These are phyloP conservation scores for Sinocyclocheilus grahami DNA, from an alignment of 2,113 vertebrate species.

Conservation along the genomic window DNA sequence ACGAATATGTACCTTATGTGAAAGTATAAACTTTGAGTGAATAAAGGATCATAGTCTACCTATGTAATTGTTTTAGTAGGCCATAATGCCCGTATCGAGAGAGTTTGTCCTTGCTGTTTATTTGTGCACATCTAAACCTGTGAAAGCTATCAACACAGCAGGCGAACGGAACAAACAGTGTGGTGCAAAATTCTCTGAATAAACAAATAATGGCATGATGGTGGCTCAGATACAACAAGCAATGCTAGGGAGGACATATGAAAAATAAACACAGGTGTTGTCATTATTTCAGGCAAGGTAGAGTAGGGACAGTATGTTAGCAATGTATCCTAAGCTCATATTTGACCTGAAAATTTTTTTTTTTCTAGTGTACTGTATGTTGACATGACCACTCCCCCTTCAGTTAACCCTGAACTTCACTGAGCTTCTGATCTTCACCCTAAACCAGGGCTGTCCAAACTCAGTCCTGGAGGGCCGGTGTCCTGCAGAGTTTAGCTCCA, in stretches of 20 bases:
- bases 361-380: background rate
- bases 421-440: background rate
- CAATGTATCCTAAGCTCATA: background rate
- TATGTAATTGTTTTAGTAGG: background rate
- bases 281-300: constrained; percentile 32
- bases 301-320: background rate
- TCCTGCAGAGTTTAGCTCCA: too few species aligned
- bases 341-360: background rate
- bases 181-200: background rate
- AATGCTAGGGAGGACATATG: background rate
- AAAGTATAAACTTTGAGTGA: background rate
- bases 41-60: background rate
- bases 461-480: too few species aligned
- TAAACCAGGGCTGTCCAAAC: too few species aligned
- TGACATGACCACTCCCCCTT: background rate
- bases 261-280: constrained; percentile 50
- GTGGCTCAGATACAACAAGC: background rate
- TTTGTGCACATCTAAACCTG: constrained; percentile 30
- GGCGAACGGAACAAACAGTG: background rate
- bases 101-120: constrained; percentile 6
- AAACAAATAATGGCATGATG: background rate
- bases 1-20: background rate
- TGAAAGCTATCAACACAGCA: constrained; percentile 42
- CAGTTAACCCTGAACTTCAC: background rate
- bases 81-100: background rate